Percentiles rank a stretch among this genome's conserved stretches.
phyloP scores from a whole-genome alignment of 2,888 invertebrate genomes.

The Cheiracanthium punctorium region DNA sequence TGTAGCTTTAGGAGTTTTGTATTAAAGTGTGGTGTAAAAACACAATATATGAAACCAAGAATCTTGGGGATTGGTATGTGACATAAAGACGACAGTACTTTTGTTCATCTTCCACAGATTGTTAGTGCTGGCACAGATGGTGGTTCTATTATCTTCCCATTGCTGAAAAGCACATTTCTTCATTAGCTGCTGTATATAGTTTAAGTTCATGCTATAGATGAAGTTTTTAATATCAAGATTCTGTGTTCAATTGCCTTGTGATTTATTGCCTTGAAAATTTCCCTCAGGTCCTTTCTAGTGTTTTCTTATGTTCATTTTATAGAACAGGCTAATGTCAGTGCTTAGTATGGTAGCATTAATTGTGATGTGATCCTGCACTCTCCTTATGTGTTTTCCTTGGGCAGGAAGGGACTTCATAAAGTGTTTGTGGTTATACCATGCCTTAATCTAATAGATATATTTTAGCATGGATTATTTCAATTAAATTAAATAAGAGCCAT shows the following conservation, averaged over 20 bases:
- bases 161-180: constrained; percentile 67
- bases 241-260: constrained; percentile 67
- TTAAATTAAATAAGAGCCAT: constrained; percentile 54
- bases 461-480: constrained; percentile 61
- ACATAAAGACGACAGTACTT: constrained; percentile 50
- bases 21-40: constrained; percentile 57
- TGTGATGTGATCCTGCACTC: constrained; percentile 48
- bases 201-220: constrained; percentile 64
- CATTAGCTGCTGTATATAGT: constrained; percentile 70
- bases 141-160: constrained; percentile 59
- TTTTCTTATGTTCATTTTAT: constrained; percentile 40
- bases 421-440: constrained; percentile 52
- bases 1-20: constrained; percentile 68
- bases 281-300: constrained; percentile 56
- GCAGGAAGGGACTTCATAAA: constrained; percentile 42
- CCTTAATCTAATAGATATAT: constrained; percentile 58
- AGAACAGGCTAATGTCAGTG: constrained; percentile 59
- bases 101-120: constrained; percentile 61
- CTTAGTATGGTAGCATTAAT: constrained; percentile 65
- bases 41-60: constrained; percentile 54
- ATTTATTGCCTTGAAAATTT: constrained; percentile 68
- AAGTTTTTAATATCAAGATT: constrained; percentile 69
- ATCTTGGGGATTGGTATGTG: constrained; percentile 67
- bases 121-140: constrained; percentile 68
- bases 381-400: constrained; percentile 43